Base-by-base conservation (phyloP, 2,888 invertebrate species). In the Beris chalybata region DNA sequence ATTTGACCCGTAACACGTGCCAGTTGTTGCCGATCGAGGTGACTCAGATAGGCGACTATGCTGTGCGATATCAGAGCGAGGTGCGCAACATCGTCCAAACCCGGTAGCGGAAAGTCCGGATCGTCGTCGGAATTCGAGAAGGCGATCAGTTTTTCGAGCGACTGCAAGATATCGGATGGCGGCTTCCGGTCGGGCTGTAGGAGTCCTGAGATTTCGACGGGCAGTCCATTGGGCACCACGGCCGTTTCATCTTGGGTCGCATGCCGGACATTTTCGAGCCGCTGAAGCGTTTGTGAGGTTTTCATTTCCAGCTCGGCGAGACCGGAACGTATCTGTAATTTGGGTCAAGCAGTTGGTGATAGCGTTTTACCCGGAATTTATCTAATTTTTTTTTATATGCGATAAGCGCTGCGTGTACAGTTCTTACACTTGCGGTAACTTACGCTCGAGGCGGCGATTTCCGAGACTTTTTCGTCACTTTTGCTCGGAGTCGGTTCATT, bases 21-120 rank as follows among this genome's bases (percentile, higher is more conserved):
- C 64, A 95, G 85, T 78, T 93, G 90, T 71, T 85, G 84, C 52
- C 91, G 84, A 70, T 93, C 92, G 70, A 96, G 79, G 63, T 92
- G 89, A n/a, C 92, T 89, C 70, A 93, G 88, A 76, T 93, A 90
- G 0, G 95, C 94, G 4, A 91, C 89, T 71, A 96, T 85, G 76
- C 92, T 91, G 78, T 95, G 95, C n/a, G 93, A 89, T 29, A 93
- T 85, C 64, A 95, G 85, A 9, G 93, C 87, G 69, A 89, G 75
- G 71, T 83, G 83, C 48, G 84, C 79, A 43, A 86, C 83, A 70
- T 87, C 86, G 66, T 89, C 88, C 9, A 89, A 82, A 50, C 85
- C 80, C 56, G 88, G 83, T 64, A 87, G 83, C 29, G 85, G 85
- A 68, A 86, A 86, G 67, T 78, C 78, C 2, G 83, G 75, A 74